Evolutionary conservation across 2,888 invertebrate species (phyloP).

Genomic region (Hyposoter didymator): DNA sequence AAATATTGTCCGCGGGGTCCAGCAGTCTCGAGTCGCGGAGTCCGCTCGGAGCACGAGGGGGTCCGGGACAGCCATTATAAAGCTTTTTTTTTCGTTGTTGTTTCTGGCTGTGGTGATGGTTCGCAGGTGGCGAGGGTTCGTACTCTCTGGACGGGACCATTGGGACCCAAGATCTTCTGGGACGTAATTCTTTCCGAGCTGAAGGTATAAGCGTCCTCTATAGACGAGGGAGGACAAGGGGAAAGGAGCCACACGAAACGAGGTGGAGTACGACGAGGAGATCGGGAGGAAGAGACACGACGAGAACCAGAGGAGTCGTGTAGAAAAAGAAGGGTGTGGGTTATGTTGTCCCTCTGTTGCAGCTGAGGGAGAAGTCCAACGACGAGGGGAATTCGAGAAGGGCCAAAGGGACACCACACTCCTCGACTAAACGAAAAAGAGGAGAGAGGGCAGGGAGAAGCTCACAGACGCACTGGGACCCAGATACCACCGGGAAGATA

Average conservation of each 20-base stretch:
- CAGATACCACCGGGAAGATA: constrained; percentile 82
- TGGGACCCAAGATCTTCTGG: constrained; percentile 43
- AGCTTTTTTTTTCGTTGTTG: constrained; percentile 25
- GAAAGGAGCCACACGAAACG: constrained; percentile 54
- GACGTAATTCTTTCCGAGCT: constrained; percentile 58
- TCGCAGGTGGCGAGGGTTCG: constrained; percentile 61
- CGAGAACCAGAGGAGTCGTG: constrained; percentile 45
- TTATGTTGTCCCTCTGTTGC: constrained; percentile 28
- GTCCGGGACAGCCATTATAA: constrained; percentile 63
- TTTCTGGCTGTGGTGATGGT: constrained; percentile 51
- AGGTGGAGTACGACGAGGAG: constrained; percentile 36
- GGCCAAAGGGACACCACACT: constrained; percentile 30
- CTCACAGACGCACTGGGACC: constrained; percentile 49
- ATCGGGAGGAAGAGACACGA: constrained; percentile 48
- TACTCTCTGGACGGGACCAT: constrained; percentile 43
- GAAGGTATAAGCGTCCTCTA: constrained; percentile 42
- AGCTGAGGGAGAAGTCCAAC: constrained; percentile 37
- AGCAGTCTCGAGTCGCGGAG: constrained; percentile 23
- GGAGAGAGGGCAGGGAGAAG: constrained; percentile 16
- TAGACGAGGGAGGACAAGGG: constrained; percentile 14
- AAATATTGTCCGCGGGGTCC: constrained; percentile 42
- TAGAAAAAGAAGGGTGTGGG: constrained; percentile 23
- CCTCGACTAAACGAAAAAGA: constrained; percentile 39
- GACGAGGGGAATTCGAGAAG: constrained; percentile 43
- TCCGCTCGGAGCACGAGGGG: constrained; percentile 52